Base-by-base conservation (phyloP, 2,113 vertebrate genomes). In the Myiozetetes cayanensis region DNA sequence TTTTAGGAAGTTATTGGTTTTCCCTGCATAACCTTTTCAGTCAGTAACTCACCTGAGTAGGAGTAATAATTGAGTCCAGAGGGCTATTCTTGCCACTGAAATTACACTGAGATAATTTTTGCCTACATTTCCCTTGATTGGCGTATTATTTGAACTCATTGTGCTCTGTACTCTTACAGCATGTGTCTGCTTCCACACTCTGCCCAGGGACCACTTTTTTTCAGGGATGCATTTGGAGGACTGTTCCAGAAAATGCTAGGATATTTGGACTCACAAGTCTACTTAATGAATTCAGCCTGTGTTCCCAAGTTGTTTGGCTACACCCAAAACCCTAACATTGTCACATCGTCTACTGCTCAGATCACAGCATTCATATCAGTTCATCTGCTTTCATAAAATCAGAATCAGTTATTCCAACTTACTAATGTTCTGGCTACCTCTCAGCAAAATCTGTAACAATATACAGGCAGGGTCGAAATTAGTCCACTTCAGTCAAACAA, bases 141-240 rank as follows among this genome's bases (percentile, higher is more conserved):
- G 5, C 20, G 3, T 24, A 41, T 63, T 75, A 27, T 61, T 62
- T 58, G 8, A 81, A 43, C 2, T 22, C 14, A 16, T 8, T 37
- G 15, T n/a, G 2, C 10, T 75, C 23, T 0, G 0, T 63, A 71
- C 35, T 63, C 10, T 90, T 33, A 65, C 19, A 50, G 4, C 2
- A 15, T 2, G 1, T 50, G 31, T 10, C 23, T 47, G 4, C 43
- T 93, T 77, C 22, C 35, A 16, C n/a, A 62, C 9, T 16, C 43
- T 44, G 11, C 12, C 6, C 18, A 62, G 21, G 14, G 25, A 63
- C 8, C 5, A 52, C 6, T 27, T 22, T 43, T 61, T 47, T 75
- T 59, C 44, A 25, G 33, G 52, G 7, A 13, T 31, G 3, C 0
- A 13, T 76, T 41, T 76, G 58, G 49, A 67, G 19, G 33, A 55